Percentiles rank a stretch among this genome's conserved stretches.
Conservation (phyloP, 1,140 invertebrate species). For the Archivesica marissinica region DNA sequence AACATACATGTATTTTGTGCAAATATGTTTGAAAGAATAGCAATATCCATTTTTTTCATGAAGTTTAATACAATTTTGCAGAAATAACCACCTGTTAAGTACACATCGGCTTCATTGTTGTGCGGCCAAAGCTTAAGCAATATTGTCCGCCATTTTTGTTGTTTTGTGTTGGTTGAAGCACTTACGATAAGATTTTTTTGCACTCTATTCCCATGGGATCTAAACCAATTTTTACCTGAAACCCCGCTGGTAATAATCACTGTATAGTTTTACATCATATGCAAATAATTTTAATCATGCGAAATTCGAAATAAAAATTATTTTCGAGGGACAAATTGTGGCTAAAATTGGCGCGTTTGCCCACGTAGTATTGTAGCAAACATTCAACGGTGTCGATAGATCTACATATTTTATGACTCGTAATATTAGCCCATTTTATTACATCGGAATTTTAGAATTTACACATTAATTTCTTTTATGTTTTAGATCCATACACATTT, state of each 20-base stretch:
- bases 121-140: background rate
- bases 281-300: background rate
- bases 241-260: background rate
- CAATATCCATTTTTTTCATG: background rate
- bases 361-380: background rate
- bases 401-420: too few species aligned
- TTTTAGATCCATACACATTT: too few species aligned
- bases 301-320: constrained; percentile 26
- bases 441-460: too few species aligned
- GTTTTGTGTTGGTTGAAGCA: constrained; percentile 7
- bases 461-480: too few species aligned
- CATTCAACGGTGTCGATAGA: too few species aligned
- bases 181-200: constrained; percentile 21
- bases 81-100: background rate
- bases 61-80: constrained; percentile 3
- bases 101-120: background rate
- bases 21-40: background rate
- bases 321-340: constrained; percentile 5
- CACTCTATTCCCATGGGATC: background rate
- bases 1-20: constrained; percentile 1
- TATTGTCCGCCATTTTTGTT: constrained; percentile 32
- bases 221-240: background rate
- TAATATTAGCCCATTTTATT: too few species aligned
- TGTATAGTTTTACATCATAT: constrained; percentile 6
- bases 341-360: background rate